Conservation (phyloP, 2,113 vertebrate genomes). For the Zootoca vivipara region DNA sequence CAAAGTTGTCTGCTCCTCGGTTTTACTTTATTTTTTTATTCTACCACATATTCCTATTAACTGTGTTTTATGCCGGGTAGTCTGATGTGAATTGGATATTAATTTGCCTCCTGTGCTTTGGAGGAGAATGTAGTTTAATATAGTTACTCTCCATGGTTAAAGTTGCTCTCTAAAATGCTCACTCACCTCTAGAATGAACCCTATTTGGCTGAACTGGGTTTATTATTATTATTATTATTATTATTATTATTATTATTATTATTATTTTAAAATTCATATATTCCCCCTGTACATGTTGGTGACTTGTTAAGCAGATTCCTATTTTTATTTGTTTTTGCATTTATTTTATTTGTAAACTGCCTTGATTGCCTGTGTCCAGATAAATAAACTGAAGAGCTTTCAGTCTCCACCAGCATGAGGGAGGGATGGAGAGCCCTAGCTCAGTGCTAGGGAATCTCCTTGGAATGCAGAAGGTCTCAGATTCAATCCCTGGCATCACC, state of each 20-base stretch:
- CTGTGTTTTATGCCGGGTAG: conserved; percentile 31
- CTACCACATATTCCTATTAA: conserved; percentile 49
- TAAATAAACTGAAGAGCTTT: too few species aligned
- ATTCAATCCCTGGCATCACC: too few species aligned
- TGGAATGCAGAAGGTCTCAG: neutral
- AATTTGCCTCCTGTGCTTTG: conserved; percentile 57
- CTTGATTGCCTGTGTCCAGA: too few species aligned
- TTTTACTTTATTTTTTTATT: conserved; percentile 39
- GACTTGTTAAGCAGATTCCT: neutral
- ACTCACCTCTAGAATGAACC: conserved; percentile 37
- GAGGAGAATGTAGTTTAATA: conserved; percentile 37
- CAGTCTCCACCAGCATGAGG: too few species aligned
- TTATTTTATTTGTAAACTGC: too few species aligned
- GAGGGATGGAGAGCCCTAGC: too few species aligned
- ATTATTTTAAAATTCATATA: conserved; percentile 31
- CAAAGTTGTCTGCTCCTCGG: conserved; percentile 23
- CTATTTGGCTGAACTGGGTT: conserved; percentile 1
- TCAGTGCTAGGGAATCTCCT: neutral
- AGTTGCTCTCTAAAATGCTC: conserved; percentile 36
- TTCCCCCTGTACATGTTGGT: neutral
- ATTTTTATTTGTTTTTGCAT: too few species aligned
- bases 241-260: neutral
- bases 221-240: too few species aligned
- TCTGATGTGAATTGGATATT: conserved; percentile 40
- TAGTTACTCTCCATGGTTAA: neutral